Evolutionary conservation across 2,888 invertebrate genomes (phyloP), one percentile per base, ranked within the genome.

Genomic region (Rhorus exstirpatorius): DNA sequence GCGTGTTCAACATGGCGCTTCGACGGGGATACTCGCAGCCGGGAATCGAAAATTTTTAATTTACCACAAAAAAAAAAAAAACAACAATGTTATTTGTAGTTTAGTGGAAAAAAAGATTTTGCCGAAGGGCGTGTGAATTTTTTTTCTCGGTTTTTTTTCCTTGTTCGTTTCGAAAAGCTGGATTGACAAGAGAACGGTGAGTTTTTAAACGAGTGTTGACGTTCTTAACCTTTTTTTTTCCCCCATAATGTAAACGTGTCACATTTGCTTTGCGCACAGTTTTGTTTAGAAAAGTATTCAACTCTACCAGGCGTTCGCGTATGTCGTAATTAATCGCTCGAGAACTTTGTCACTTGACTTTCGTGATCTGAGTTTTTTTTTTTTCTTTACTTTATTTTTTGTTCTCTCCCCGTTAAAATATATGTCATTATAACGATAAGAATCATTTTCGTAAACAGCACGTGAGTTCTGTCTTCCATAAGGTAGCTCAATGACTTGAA

Each of bases 1-100:
- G 84, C 82, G 85, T 83, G 87, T 84, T 83, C 86, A 89, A 89
- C 87, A 91, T 91, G 91, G 90, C 90, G 87, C 86, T 83, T 68
- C 83, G 68, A 79, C 76, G 70, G 83, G 84, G 53, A 55, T 80
- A 85, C 85, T 77, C 79, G 81, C 85, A 82, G 82, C 86, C 87
- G 87, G 86, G 86, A 78, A 70, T 60, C 75, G 77, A 67, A 72
- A 71, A 63, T 19, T 35, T 60, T 76, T 79, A 46, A 67, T 71
- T 75, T 19, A 44, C 58, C 19, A 75, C 12, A 53, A 75, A 46
- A 72, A 75, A 74, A 72, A 75, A 7, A 53, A 75, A 46, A 72
- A 75, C 68, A 72, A 68, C 35, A 58, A 51, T 81, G 86, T 77
- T 86, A 86, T 84, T 85, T 44, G 3, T 71, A 72, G 68, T 72